Base-by-base conservation (phyloP, 23 tunicate species). In the Halocynthia aurantium region DNA sequence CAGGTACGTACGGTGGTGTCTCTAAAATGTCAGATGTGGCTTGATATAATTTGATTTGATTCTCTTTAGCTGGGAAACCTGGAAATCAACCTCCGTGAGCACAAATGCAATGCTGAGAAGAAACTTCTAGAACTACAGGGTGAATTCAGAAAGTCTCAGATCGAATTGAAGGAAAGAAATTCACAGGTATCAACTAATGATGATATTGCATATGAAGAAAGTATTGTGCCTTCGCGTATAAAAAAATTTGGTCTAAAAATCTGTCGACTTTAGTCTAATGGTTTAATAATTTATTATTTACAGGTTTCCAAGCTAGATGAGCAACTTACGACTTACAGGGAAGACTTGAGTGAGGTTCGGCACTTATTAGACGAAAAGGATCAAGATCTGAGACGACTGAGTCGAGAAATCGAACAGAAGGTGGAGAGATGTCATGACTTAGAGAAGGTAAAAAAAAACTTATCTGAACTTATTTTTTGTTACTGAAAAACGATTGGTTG, bases 261-360 rank as follows among this genome's bases (percentile, higher is more conserved):
- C 31, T 65, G 9, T 65, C 5, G 6, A 20, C 9, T 65, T 6
- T 6, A 65, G 5, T 65, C 50, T 20, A 8, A 10, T 65, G 22
- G 50, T 58, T 13, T 58, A 58, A 2, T 57, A 13, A 21, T 21
- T 11, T 22, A 10, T 9, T 64, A 31, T 80, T 58, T 61, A n/a
- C 71, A 88, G 94, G 84, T 88, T 8, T 53, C 76, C 5, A 70
- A 73, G 17, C 83, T 88, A 11, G 94, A 88, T 65, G 84, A 88
- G 57, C 84, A 78, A 31, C 61, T 88, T 6, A 22, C 84, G 6
- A 22, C 56, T 5, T 53, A 78, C 72, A 77, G 94, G n/a, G 55
- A 50, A 11, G 87, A 88, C 31, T 62, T 69, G 53, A 61, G 60
- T 11, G 94, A 88, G 55, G 61, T 66, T 76, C 76, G 78, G 17